Evolutionary conservation across 2,797 vertebrate genomes (phyloP).

Genomic region (Cynopterus sphinx): DNA sequence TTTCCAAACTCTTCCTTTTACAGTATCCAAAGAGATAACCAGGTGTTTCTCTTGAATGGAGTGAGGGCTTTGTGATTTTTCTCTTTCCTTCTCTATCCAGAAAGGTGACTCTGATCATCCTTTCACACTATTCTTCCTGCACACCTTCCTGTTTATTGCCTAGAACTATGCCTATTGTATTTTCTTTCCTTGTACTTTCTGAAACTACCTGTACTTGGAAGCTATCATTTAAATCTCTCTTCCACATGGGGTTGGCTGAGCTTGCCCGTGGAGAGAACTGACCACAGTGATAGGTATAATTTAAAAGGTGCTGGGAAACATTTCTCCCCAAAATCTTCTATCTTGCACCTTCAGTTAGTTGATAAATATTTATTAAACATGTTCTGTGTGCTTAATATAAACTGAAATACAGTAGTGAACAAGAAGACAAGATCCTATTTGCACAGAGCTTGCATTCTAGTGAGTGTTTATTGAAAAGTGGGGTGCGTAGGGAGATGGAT

Average conservation of each 20-base stretch:
- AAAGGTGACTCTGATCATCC: not conserved
- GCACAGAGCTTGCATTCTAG: not conserved
- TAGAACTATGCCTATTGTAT: not conserved
- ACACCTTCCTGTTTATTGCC: slow-evolving; percentile 27
- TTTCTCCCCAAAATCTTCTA: not conserved
- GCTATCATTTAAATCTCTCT: not conserved
- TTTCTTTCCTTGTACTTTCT: slow-evolving; percentile 53
- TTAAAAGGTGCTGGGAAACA: not conserved
- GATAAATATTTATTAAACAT: not conserved
- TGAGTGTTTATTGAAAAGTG: not conserved
- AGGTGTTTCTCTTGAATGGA: not conserved
- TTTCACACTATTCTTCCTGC: not conserved
- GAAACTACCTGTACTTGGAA: slow-evolving; percentile 47
- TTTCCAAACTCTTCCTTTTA: not conserved
- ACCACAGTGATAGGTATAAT: too few species aligned
- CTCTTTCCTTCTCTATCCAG: not conserved
- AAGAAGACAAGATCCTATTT: not conserved
- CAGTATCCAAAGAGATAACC: not conserved
- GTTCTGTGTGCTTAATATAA: not conserved
- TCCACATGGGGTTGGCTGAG: not conserved
- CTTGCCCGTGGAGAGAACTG: not conserved
- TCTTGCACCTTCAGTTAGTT: not conserved
- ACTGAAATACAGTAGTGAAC: not conserved
- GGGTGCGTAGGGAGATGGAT: not conserved
- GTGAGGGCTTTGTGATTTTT: not conserved